Percentiles rank a stretch among this genome's conserved stretches.
Conservation (phyloP, 2,113 vertebrate genomes). For the Herpetotheres cachinnans region DNA sequence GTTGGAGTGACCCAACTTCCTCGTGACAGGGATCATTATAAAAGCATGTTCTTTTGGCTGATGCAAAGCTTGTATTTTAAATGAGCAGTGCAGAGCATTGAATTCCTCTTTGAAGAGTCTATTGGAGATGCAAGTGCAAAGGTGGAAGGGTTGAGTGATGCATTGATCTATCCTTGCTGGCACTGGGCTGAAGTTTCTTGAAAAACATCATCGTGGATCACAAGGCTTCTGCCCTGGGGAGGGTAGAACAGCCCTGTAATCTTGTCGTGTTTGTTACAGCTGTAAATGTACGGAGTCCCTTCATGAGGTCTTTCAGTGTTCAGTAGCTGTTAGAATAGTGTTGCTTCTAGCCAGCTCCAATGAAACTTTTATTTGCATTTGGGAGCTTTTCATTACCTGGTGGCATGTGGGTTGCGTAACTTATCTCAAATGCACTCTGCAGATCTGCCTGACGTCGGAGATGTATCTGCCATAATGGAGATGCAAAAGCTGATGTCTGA, state of each 20-base stretch:
- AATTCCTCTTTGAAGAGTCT: neutral
- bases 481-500: neutral
- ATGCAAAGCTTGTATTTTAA: neutral
- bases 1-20: neutral
- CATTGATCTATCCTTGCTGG: accelerated
- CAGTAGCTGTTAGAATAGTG: neutral
- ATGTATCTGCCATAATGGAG: accelerated
- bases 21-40: accelerated
- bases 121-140: accelerated
- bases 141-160: too few species aligned
- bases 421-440: accelerated
- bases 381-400: neutral
- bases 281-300: accelerated
- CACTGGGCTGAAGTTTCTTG: accelerated
- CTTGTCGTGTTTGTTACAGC: accelerated
- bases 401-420: neutral
- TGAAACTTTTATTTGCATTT: accelerated
- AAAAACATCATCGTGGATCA: neutral
- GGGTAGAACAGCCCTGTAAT: neutral
- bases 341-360: neutral
- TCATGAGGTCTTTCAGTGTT: neutral
- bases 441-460: neutral
- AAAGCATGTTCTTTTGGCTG: accelerated
- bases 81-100: neutral
- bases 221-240: neutral